Conservation (phyloP, 2,888 invertebrate species). For the Sesia apiformis region DNA sequence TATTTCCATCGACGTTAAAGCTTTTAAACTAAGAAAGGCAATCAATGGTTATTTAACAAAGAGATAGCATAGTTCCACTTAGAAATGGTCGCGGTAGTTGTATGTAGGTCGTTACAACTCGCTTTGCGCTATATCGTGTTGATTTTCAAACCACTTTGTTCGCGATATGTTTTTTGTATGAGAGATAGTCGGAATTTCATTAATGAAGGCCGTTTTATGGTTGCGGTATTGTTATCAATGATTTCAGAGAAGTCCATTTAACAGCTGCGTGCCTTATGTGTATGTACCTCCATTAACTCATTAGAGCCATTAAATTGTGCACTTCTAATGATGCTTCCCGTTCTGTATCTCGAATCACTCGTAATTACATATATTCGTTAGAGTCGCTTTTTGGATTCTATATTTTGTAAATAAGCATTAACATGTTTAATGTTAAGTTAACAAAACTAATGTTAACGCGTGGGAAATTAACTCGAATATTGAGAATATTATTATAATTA, state of each 20-base stretch:
- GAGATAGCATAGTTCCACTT: neutral
- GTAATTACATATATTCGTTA: too few relatives aligned
- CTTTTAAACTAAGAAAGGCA: conserved; percentile 1
- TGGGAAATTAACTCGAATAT: too few relatives aligned
- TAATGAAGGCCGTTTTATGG: conserved; percentile 19
- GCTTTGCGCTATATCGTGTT: conserved; percentile 53
- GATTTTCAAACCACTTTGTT: conserved; percentile 62
- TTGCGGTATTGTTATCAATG: conserved; percentile 12
- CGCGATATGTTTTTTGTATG: conserved; percentile 43
- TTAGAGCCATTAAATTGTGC: too few relatives aligned
- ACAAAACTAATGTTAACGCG: too few relatives aligned
- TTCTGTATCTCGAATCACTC: too few relatives aligned
- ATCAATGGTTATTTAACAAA: conserved; percentile 22
- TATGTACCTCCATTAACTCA: neutral
- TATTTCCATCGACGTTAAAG: neutral
- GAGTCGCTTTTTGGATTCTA: too few relatives aligned
- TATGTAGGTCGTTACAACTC: conserved; percentile 48
- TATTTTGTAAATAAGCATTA: too few relatives aligned
- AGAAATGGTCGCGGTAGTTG: neutral
- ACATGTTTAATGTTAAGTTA: too few relatives aligned
- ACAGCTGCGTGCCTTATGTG: neutral
- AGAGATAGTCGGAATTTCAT: conserved; percentile 20
- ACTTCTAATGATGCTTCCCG: too few relatives aligned
- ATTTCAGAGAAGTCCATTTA: neutral
- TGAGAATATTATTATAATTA: too few relatives aligned